Evolutionary conservation across 1,140 invertebrate genomes (phyloP).

Genomic region (Melitaea cinxia): DNA sequence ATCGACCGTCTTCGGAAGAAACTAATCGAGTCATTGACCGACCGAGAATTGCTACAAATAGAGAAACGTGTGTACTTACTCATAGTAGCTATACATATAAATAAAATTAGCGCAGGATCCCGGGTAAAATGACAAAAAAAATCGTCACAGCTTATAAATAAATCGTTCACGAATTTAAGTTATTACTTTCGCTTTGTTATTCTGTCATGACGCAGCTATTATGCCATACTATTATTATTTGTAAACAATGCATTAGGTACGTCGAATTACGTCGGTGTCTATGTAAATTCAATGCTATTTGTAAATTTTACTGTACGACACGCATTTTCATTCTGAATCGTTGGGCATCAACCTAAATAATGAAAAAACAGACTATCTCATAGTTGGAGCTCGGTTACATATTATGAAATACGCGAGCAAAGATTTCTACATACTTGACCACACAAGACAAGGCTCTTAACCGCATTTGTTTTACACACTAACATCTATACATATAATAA

Average conservation of each 20-base stretch:
- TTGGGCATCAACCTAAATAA: slow-evolving; percentile 23
- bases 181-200: slow-evolving; percentile 18
- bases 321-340: slow-evolving; percentile 14
- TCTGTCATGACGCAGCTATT: slow-evolving; percentile 19
- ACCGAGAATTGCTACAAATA: slow-evolving; percentile 46
- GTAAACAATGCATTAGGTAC: slow-evolving; percentile 24
- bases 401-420: slow-evolving; percentile 20
- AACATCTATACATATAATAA: neutral
- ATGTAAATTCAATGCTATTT: neutral
- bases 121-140: slow-evolving; percentile 43
- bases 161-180: slow-evolving; percentile 33
- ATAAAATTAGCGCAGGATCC: slow-evolving; percentile 51
- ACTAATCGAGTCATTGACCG: slow-evolving; percentile 43
- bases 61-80: slow-evolving; percentile 45
- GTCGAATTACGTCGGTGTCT: neutral
- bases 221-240: slow-evolving; percentile 24
- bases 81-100: slow-evolving; percentile 47
- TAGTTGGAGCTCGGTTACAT: slow-evolving; percentile 15
- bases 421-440: slow-evolving; percentile 21
- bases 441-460: slow-evolving; percentile 16
- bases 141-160: slow-evolving; percentile 47
- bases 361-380: slow-evolving; percentile 19
- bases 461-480: slow-evolving; percentile 1
- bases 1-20: slow-evolving; percentile 30
- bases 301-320: neutral